Percentiles rank a stretch among this genome's conserved stretches.
Conservation (phyloP, 2,113 vertebrate genomes). For the Meriones unguiculatus region DNA sequence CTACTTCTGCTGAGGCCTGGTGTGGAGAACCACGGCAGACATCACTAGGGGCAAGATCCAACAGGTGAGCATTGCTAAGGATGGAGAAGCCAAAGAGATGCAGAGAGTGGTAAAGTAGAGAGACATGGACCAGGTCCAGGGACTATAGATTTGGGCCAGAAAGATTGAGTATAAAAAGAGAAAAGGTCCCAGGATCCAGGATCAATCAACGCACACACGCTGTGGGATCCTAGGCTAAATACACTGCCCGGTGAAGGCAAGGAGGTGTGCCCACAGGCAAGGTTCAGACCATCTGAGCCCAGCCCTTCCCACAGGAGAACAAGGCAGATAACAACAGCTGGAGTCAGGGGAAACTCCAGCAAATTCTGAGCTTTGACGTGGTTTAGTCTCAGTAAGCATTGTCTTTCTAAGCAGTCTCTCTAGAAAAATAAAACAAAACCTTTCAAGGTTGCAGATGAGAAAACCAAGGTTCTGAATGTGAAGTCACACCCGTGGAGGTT, state of each 20-base stretch:
- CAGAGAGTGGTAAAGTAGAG: neutral
- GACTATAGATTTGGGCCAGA: neutral
- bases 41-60: neutral
- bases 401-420: neutral
- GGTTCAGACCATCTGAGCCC: neutral
- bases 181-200: neutral
- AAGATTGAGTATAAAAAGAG: neutral
- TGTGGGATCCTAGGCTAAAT: neutral
- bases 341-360: neutral
- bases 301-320: neutral
- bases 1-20: neutral
- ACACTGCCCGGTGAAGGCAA: neutral
- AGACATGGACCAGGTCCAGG: neutral
- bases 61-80: conserved; percentile 13
- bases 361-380: neutral
- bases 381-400: neutral
- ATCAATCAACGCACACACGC: neutral
- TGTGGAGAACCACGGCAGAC: neutral
- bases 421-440: neutral
- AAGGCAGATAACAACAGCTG: neutral
- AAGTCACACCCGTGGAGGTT: neutral
- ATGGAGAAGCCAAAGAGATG: neutral
- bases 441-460: neutral
- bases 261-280: too few relatives aligned
- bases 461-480: neutral